Evolutionary conservation across 2,797 vertebrate species (phyloP).

Genomic region (Buceros bicornis): DNA sequence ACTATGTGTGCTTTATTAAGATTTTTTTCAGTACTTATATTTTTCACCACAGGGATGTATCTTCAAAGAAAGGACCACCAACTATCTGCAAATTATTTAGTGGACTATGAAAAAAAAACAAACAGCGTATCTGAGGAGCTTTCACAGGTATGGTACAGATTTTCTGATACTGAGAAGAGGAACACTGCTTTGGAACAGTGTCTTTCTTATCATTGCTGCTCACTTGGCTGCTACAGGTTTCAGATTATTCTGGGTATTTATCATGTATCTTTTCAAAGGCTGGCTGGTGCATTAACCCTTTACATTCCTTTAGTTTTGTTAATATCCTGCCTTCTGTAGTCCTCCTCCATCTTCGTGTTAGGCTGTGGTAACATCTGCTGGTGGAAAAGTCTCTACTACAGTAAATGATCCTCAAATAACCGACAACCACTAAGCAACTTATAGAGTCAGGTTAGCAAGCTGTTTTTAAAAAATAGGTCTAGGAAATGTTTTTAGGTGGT

Average conservation of each 20-base stretch:
- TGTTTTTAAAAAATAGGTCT: conserved; percentile 21
- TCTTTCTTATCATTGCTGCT: background rate
- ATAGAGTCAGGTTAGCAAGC: background rate
- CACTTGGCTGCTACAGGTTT: background rate
- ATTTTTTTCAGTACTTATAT: background rate
- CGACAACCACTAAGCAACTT: background rate
- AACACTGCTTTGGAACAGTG: background rate
- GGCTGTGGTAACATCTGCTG: background rate
- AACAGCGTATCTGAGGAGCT: background rate
- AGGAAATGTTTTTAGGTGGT: conserved; percentile 68
- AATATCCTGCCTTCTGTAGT: background rate
- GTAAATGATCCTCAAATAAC: background rate
- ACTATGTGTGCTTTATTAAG: background rate
- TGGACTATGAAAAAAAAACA: background rate
- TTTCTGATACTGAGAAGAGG: background rate
- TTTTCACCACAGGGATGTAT: background rate
- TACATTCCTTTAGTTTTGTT: background rate
- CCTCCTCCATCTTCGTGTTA: background rate
- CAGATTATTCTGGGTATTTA: background rate
- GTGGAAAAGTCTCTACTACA: background rate
- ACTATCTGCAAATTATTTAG: background rate
- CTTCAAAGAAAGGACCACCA: background rate
- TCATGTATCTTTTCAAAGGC: background rate
- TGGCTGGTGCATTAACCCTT: background rate
- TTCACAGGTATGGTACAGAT: background rate